phyloP scores from a whole-genome alignment of 1,140 invertebrate species.

The Phenacoccus solenopsis region DNA sequence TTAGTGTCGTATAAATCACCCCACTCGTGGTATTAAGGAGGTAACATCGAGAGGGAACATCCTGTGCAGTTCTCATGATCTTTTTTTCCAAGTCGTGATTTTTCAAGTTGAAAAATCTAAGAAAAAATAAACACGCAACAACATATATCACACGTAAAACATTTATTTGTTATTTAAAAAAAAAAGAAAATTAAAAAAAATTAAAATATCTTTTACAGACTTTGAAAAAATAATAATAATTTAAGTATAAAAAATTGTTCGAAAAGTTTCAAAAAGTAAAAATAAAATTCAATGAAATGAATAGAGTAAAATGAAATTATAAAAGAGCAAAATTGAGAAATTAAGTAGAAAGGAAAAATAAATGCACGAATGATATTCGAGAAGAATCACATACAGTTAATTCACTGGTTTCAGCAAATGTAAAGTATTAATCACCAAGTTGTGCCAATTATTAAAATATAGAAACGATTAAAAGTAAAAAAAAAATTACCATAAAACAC shows the following conservation, averaged over 20 bases:
- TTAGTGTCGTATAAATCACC: no score
- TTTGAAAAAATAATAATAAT: constrained; percentile 31
- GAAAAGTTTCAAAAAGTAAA: no score
- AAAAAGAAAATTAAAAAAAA: constrained; percentile 31
- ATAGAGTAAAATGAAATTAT: constrained; percentile 29
- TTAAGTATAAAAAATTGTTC: constrained; percentile 27
- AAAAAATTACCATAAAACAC: constrained; percentile 26
- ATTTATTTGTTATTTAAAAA: no score
- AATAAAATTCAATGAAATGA: constrained; percentile 31
- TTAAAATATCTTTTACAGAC: constrained; percentile 30
- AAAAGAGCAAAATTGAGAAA: constrained; percentile 28
- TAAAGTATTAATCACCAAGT: constrained; percentile 20
- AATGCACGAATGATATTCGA: constrained; percentile 22
- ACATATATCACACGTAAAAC: no score
- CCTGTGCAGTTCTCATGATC: no score
- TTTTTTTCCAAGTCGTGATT: no score
- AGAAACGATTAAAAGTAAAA: constrained; percentile 26
- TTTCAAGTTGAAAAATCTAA: no score
- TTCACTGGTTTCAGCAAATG: not conserved
- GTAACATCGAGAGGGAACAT: no score
- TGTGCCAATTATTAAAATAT: constrained; percentile 7
- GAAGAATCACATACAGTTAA: constrained; percentile 18
- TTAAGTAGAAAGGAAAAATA: constrained; percentile 25
- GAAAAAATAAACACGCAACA: no score
- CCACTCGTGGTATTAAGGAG: no score